A percentile compares a stretch with the other conserved stretches of the same genome.
Conservation (phyloP, 2,888 invertebrate genomes). For the Slavum lentiscoides region DNA sequence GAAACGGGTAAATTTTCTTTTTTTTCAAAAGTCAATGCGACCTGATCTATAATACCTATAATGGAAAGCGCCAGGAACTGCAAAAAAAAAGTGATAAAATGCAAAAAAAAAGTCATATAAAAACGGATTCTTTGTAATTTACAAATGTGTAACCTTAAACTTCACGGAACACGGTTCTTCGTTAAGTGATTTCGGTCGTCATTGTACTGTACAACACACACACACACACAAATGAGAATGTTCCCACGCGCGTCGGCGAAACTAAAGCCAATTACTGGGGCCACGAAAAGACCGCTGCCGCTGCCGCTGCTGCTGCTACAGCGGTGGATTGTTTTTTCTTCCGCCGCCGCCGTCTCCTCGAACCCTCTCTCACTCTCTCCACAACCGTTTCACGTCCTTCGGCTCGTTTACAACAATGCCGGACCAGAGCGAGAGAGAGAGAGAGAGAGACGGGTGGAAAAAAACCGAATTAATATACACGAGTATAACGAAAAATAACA, state of each 20-base stretch:
- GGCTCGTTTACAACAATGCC: slow-evolving; percentile 46
- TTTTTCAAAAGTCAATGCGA: too few relatives aligned
- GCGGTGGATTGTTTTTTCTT: slow-evolving; percentile 27
- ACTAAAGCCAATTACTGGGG: slow-evolving; percentile 53
- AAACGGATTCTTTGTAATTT: slow-evolving; percentile 22
- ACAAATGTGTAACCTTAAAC: slow-evolving; percentile 47
- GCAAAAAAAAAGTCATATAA: neutral
- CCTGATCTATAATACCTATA: neutral
- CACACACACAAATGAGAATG: slow-evolving; percentile 52
- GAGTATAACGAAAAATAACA: too few relatives aligned
- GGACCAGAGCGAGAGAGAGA: neutral
- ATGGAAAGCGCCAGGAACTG: slow-evolving; percentile 12
- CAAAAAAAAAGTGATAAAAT: slow-evolving; percentile 11
- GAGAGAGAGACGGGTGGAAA: neutral
- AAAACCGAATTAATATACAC: slow-evolving; percentile 21
- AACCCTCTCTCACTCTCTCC: neutral
- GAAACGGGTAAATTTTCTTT: too few relatives aligned
- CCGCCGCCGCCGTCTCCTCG: neutral
- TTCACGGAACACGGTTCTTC: slow-evolving; percentile 33
- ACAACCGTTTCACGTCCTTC: slow-evolving; percentile 28
- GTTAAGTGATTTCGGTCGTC: slow-evolving; percentile 53
- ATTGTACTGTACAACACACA: slow-evolving; percentile 49
- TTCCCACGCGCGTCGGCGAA: slow-evolving; percentile 54
- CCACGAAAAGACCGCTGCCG: slow-evolving; percentile 38
- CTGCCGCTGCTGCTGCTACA: slow-evolving; percentile 1